phyloP scores from a whole-genome alignment of 2,113 vertebrate species.

The Gnathonemus echidnorhynchus region DNA sequence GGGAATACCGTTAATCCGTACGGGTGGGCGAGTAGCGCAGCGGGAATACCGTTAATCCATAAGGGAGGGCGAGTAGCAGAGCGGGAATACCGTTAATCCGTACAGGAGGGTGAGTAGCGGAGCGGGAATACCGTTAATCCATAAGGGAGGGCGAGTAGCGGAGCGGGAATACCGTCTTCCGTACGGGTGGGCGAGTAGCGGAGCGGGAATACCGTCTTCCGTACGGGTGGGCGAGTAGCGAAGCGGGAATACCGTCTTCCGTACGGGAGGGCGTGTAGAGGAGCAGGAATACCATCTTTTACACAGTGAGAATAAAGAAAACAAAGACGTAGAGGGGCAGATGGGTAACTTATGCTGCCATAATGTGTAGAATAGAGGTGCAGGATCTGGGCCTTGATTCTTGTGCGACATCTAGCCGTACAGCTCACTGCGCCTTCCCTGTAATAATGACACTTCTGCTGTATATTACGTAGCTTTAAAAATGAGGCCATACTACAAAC shows the following conservation, averaged over 20 bases:
- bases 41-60: not conserved
- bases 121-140: too few relatives aligned
- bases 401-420: not conserved
- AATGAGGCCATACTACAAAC: not conserved
- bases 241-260: not conserved
- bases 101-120: not conserved
- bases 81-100: not conserved
- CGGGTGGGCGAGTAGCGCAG: not conserved
- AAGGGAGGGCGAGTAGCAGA: not conserved
- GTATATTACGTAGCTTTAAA: not conserved
- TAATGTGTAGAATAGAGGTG: not conserved
- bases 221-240: not conserved
- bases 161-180: not conserved
- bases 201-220: not conserved
- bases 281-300: too few relatives aligned
- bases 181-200: not conserved
- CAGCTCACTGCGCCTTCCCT: not conserved
- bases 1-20: not conserved
- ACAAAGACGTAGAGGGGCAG: not conserved
- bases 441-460: not conserved
- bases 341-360: not conserved
- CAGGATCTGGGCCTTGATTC: not conserved
- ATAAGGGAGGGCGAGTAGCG: not conserved
- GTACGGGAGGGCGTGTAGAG: not conserved
- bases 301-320: not conserved